phyloP scores from a whole-genome alignment of 2,113 vertebrate genomes.

The Rattus norvegicus region GRCr8 NC_086030.1:27345501-27346000 shows the following conservation, averaged over 20 bases:
- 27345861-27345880: slow-evolving; percentile 92
- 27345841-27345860: slow-evolving; percentile 91
- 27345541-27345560: slow-evolving; percentile 92
- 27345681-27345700: slow-evolving; percentile 93
- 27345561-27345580: slow-evolving; percentile 94
- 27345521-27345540: slow-evolving; percentile 88
- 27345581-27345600: slow-evolving; percentile 90
- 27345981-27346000: slow-evolving; percentile 93
- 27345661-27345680: slow-evolving; percentile 93
- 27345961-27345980: slow-evolving; percentile 92
- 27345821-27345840: slow-evolving; percentile 90
- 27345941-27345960: slow-evolving; percentile 95
- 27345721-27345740: slow-evolving; percentile 91
- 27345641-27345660: slow-evolving; percentile 89
- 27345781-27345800: slow-evolving; percentile 93
- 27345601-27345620: slow-evolving; percentile 96
- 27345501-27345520: slow-evolving; percentile 91
- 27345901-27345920: slow-evolving; percentile 92
- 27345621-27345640: slow-evolving; percentile 91
- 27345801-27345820: slow-evolving; percentile 93
- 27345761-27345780: slow-evolving; percentile 91
- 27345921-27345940: slow-evolving; percentile 94
- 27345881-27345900: slow-evolving; percentile 91
- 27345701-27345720: slow-evolving; percentile 92
- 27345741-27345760: slow-evolving; percentile 90